Evolutionary conservation across 64 coral and sea anemone genomes (phyloP).

Genomic region (Orbicella faveolata): DNA sequence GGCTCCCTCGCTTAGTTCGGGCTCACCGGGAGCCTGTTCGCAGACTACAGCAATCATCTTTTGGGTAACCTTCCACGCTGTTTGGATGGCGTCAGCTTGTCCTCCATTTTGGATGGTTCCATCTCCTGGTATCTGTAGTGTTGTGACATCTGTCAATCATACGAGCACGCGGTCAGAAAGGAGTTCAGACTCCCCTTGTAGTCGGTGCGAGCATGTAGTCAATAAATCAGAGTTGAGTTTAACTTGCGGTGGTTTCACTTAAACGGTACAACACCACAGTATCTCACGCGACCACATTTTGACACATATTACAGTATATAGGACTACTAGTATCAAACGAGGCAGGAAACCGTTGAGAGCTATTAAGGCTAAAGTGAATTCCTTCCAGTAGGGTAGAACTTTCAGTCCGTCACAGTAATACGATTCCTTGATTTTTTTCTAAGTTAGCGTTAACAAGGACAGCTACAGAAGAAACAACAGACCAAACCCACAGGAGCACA

Average conservation of each 20-base stretch:
- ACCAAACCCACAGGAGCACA: not conserved
- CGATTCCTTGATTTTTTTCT: not conserved
- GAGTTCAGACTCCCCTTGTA: too few relatives aligned
- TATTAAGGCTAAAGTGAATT: not conserved
- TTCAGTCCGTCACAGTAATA: not conserved
- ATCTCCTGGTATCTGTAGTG: too few relatives aligned
- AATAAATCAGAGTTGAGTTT: too few relatives aligned
- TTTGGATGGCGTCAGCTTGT: conserved; percentile 1
- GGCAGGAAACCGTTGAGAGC: not conserved
- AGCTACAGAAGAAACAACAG: not conserved
- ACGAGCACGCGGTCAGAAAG: too few relatives aligned
- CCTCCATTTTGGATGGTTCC: not conserved
- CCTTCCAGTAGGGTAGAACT: not conserved
- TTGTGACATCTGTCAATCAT: too few relatives aligned
- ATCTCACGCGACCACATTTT: not conserved
- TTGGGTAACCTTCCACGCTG: not conserved
- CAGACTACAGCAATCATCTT: too few relatives aligned
- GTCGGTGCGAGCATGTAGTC: too few relatives aligned
- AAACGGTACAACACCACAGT: too few relatives aligned
- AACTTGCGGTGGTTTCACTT: too few relatives aligned
- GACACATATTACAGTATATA: not conserved
- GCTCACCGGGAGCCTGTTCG: too few relatives aligned
- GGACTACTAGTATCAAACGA: not conserved
- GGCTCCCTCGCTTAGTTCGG: too few relatives aligned
- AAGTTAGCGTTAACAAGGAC: not conserved